Evolutionary conservation across 2,797 vertebrate species (phyloP).

Genomic region (Pangasius djambal): DNA sequence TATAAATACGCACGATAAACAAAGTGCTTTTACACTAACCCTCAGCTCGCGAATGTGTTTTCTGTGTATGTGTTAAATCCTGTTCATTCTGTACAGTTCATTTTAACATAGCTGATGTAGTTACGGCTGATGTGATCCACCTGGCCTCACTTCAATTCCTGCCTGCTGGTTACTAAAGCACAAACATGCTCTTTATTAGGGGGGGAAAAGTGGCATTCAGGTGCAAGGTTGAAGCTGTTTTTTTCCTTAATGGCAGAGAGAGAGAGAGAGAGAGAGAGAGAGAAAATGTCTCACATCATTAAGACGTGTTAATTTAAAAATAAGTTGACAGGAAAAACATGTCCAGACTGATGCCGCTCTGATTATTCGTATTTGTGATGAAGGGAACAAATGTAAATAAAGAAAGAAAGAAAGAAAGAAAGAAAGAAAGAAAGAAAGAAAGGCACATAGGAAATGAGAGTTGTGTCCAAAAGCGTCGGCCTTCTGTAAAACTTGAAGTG

Average conservation of each 20-base stretch:
- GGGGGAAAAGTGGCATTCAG: slow-evolving; percentile 14
- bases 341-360: slow-evolving; percentile 15
- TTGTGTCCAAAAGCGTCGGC: neutral
- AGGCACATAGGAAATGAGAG: neutral
- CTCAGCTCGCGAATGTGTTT: neutral
- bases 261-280: neutral
- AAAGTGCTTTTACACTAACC: neutral
- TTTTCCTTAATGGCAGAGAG: neutral
- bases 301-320: slow-evolving; percentile 45
- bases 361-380: slow-evolving; percentile 2
- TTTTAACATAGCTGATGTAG: neutral
- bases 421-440: neutral
- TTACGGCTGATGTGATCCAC: neutral
- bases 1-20: neutral
- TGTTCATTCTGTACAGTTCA: neutral
- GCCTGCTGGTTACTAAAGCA: neutral
- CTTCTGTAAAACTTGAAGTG: slow-evolving; percentile 17
- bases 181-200: slow-evolving; percentile 28
- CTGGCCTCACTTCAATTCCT: neutral
- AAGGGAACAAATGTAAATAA: neutral
- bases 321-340: slow-evolving; percentile 7
- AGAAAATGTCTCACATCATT: slow-evolving; percentile 37
- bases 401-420: neutral
- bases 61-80: neutral
- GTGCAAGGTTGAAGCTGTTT: slow-evolving; percentile 14